Evolutionary conservation across 2,888 invertebrate genomes (phyloP).

Genomic region (Pachydiplax longipennis): DNA sequence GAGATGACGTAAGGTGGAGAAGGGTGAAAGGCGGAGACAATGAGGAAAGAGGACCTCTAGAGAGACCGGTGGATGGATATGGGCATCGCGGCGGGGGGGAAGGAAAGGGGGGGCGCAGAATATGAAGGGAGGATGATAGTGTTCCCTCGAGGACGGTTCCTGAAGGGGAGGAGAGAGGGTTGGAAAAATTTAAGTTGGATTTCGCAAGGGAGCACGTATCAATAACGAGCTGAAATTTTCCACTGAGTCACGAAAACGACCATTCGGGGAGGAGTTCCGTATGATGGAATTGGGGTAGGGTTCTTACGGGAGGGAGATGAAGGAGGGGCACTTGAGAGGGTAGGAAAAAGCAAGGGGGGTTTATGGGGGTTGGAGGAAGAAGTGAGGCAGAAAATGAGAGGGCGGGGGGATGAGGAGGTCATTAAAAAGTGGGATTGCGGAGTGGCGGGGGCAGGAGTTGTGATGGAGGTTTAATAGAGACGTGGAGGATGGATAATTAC

Average conservation of each 20-base stretch:
- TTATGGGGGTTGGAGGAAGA: neutral
- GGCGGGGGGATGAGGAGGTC: neutral
- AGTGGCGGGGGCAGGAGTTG: neutral
- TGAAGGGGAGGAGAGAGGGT: neutral
- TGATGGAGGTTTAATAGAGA: neutral
- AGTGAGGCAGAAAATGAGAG: neutral
- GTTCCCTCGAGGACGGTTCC: slow-evolving; percentile 30
- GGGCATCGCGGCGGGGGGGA: neutral
- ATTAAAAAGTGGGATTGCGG: neutral
- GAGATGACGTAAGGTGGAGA: neutral
- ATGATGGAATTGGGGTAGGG: neutral
- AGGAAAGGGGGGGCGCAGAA: neutral
- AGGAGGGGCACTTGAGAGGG: neutral
- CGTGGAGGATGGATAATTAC: neutral
- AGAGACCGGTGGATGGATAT: neutral
- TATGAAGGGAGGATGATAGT: slow-evolving; percentile 27
- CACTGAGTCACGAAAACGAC: slow-evolving; percentile 38
- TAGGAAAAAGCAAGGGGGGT: neutral
- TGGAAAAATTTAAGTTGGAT: slow-evolving; percentile 39
- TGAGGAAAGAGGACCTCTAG: neutral
- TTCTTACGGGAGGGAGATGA: neutral
- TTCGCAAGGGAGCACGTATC: slow-evolving; percentile 45
- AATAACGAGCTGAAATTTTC: slow-evolving; percentile 39
- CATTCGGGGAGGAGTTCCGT: slow-evolving; percentile 10
- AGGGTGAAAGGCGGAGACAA: neutral